Evolutionary conservation across 2,113 vertebrate genomes (phyloP), one percentile per base, ranked within the genome.

Genomic region (Callocephalon fimbriatum): DNA sequence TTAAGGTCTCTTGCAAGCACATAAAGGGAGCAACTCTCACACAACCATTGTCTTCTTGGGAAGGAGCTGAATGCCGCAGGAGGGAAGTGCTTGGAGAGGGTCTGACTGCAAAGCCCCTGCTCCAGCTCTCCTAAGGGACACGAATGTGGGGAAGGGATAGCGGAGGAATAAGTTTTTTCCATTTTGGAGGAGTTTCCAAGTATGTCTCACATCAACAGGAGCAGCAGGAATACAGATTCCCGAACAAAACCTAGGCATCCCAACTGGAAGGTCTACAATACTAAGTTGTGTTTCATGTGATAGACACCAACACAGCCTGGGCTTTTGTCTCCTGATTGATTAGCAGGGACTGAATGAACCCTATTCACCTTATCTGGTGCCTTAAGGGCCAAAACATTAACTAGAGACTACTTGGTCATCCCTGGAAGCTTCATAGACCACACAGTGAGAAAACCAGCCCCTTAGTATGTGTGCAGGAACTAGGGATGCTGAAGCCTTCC

Each of bases 41-140:
- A 8, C 2, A 9, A 7, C 10, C 3, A 0, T n/a, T 0, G 0
- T 23, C n/a, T 27, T 6, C 8, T 23, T n/a, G 21, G 15, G 6
- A 58, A 62, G n/a, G 47, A 86, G 62, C 18, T 18, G 21, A 73
- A 25, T 18, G 26, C 3, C 35, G 6, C 47, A 25, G 35, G 16
- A 79, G 1, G 14, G 67, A 71, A 59, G 10, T 18, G 27, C n/a
- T 26, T 23, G 11, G 68, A 63, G 56, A 61, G 12, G 20, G 22
- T 12, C 7, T 56, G 37, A 26, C 37, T n/a, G 18, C 35, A 8
- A 25, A 74, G 31, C 6, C 31, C 31, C 31, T 38, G 4, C 61
- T 67, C 26, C 47, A 38, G 31, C 40, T 13, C 10, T 66, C 21
- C 29, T n/a, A 37, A 73, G 18, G 12, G 4, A 4, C 4, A 9